Conservation (phyloP, 2,888 invertebrate genomes). For the Zygothrica quintamaculata region DNA sequence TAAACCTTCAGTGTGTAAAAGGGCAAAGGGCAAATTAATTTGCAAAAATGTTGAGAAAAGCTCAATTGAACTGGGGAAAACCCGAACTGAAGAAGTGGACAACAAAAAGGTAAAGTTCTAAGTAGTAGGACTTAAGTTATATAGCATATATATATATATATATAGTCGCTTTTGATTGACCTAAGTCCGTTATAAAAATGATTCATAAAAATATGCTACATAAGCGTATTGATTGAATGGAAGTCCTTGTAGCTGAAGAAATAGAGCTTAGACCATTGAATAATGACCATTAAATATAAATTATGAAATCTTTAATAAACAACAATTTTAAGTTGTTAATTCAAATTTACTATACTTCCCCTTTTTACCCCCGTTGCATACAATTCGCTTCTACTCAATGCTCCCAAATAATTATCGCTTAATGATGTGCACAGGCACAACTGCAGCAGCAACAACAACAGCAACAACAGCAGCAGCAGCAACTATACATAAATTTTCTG, state of each 20-base stretch:
- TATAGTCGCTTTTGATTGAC: conserved; percentile 17
- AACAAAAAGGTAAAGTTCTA: too few species aligned
- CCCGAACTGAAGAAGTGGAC: background rate
- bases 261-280: background rate
- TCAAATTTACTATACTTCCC: too few species aligned
- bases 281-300: conserved; percentile 6
- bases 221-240: conserved; percentile 28
- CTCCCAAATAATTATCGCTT: conserved; percentile 75
- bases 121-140: conserved; percentile 4
- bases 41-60: conserved; percentile 33
- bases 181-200: conserved; percentile 25
- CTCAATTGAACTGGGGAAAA: background rate
- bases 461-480: conserved; percentile 22
- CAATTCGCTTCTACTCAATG: conserved; percentile 17
- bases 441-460: conserved; percentile 25
- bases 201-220: conserved; percentile 12
- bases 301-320: background rate
- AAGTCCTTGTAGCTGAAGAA: background rate
- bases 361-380: conserved; percentile 19
- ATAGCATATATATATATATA: too few species aligned
- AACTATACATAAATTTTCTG: conserved; percentile 67
- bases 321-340: too few species aligned
- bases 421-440: conserved; percentile 69
- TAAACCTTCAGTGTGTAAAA: conserved; percentile 1
- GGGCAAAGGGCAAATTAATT: conserved; percentile 54